These are phyloP conservation scores for Etheostoma nigrum DNA, from an alignment of 2,797 vertebrate genomes.

Conservation along the genomic window DNA sequence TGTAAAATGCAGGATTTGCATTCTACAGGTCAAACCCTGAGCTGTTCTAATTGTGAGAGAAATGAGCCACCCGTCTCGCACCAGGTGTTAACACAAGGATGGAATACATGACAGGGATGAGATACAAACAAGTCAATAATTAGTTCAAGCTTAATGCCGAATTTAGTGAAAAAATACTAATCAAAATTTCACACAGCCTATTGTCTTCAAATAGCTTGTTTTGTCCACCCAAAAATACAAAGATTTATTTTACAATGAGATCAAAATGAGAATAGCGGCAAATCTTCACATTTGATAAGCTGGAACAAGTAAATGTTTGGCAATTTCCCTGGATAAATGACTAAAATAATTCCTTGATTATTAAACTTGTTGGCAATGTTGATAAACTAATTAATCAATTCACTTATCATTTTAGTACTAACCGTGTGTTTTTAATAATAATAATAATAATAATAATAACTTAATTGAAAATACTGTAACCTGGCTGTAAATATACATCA, in stretches of 20 bases:
- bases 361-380: background rate
- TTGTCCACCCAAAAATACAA: background rate
- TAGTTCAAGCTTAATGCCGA: conserved; percentile 40
- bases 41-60: conserved; percentile 16
- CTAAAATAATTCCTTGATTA: background rate
- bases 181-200: background rate
- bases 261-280: background rate
- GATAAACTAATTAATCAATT: background rate
- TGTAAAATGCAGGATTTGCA: background rate
- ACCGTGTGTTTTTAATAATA: background rate
- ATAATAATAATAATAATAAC: background rate
- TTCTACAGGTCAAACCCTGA: conserved; percentile 5
- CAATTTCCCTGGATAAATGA: background rate
- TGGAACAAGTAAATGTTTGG: background rate
- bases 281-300: background rate
- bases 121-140: conserved; percentile 35
- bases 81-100: conserved; percentile 39
- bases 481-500: conserved; percentile 20
- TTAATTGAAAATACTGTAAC: conserved; percentile 10
- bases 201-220: background rate
- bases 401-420: background rate
- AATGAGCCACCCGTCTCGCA: conserved; percentile 6
- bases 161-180: background rate
- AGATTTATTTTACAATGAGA: background rate
- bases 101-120: background rate